Percentiles rank a stretch among this genome's conserved stretches.
phyloP scores from a whole-genome alignment of 2,797 vertebrate species.

The Crocodylus rhombifer region DNA sequence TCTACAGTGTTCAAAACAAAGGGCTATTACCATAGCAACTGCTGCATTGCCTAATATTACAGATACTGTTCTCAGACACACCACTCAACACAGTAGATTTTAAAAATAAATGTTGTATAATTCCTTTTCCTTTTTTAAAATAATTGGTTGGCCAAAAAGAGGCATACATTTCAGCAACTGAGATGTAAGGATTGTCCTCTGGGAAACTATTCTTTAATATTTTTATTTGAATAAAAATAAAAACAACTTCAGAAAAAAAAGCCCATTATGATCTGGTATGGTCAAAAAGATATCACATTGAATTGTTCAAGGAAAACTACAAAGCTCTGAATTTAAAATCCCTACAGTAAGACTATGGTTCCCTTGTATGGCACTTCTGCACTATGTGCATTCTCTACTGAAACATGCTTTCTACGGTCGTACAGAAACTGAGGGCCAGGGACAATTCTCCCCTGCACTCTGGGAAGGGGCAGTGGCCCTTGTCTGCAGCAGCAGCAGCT shows the following conservation, averaged over 20 bases:
- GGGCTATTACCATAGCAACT: not conserved
- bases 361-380: not conserved
- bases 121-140: not conserved
- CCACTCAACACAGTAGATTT: not conserved
- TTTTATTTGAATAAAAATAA: not conserved
- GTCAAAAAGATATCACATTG: not conserved
- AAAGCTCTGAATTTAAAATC: not conserved
- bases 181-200: not conserved
- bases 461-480: not conserved
- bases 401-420: not conserved
- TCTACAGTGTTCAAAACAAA: not conserved
- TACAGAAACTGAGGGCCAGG: no score
- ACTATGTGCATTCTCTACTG: not conserved
- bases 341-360: not conserved
- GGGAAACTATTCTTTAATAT: fast-evolving
- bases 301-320: not conserved
- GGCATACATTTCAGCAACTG: not conserved
- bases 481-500: not conserved
- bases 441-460: not conserved
- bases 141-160: not conserved
- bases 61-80: not conserved
- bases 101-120: not conserved
- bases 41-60: not conserved
- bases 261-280: fast-evolving
- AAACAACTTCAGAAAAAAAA: fast-evolving